phyloP scores from a whole-genome alignment of 2,888 invertebrate species.

The Ashinkailepas kermadecensis region DNA sequence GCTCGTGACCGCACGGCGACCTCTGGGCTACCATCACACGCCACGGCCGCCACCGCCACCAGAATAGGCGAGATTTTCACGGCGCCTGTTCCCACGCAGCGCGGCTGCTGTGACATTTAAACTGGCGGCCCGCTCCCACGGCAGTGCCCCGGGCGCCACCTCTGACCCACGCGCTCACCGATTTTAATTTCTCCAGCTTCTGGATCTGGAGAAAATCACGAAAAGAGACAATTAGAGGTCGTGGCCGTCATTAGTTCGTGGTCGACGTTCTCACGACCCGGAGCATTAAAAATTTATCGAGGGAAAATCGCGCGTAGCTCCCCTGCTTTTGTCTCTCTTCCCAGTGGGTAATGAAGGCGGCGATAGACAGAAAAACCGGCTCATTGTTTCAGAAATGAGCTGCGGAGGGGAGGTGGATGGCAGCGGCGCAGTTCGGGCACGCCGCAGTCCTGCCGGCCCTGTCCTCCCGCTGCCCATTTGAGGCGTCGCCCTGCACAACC shows the following conservation, averaged over 20 bases:
- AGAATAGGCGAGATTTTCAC: constrained; percentile 8
- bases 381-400: background rate
- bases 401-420: background rate
- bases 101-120: background rate
- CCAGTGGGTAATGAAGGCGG: background rate
- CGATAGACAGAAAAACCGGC: background rate
- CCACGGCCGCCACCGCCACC: background rate
- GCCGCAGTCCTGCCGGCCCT: background rate
- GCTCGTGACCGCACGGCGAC: background rate
- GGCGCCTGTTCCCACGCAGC: background rate
- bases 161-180: background rate
- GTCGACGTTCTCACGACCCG: background rate
- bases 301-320: background rate
- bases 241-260: background rate
- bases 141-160: background rate
- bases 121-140: constrained; percentile 1
- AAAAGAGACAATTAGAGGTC: constrained; percentile 18
- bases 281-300: constrained; percentile 14
- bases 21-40: background rate
- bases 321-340: background rate
- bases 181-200: constrained; percentile 4
- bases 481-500: background rate
- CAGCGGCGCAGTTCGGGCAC: background rate
- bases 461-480: background rate
- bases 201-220: constrained; percentile 11